Percentiles rank a stretch among this genome's conserved stretches.
These are phyloP conservation scores for Hemibagrus guttatus DNA, from an alignment of 2,797 vertebrate species.

Conservation along the genomic window DNA sequence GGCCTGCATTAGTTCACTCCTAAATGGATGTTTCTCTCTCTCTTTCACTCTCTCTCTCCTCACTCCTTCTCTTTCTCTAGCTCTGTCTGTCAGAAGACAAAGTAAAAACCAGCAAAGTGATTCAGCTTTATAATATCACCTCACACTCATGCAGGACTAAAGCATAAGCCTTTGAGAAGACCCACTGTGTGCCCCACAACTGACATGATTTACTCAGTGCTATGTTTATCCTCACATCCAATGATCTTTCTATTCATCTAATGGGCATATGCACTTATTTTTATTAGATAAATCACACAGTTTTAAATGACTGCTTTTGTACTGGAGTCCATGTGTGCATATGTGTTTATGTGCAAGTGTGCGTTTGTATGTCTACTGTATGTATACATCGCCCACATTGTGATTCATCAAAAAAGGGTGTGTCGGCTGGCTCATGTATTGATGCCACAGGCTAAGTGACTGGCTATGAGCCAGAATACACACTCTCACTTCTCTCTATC, in stretches of 20 bases:
- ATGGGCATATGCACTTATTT: constrained; percentile 25
- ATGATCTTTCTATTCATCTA: constrained; percentile 20
- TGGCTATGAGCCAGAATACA: constrained; percentile 37
- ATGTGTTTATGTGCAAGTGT: constrained; percentile 2
- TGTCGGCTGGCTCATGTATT: constrained; percentile 43
- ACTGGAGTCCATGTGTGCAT: not conserved
- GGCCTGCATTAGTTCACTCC: constrained; percentile 43
- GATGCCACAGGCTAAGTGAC: constrained; percentile 47
- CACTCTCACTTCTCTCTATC: constrained; percentile 3
- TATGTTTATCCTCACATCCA: constrained; percentile 9
- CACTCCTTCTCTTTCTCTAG: not conserved
- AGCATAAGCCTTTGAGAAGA: constrained; percentile 31
- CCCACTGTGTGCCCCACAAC: not conserved
- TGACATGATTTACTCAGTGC: constrained; percentile 20
- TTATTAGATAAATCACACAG: constrained; percentile 21
- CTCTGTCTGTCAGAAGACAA: constrained; percentile 18
- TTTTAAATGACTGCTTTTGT: constrained; percentile 37
- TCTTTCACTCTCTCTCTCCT: constrained; percentile 12
- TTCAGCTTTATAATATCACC: constrained; percentile 32
- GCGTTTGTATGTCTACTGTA: not conserved
- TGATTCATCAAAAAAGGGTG: constrained; percentile 44
- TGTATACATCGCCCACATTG: constrained; percentile 28
- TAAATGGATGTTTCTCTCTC: constrained; percentile 18
- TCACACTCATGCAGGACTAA: constrained; percentile 36
- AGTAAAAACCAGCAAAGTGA: constrained; percentile 34